Base-by-base conservation (phyloP, 2,797 vertebrate genomes). In the Siniperca undulata region DNA sequence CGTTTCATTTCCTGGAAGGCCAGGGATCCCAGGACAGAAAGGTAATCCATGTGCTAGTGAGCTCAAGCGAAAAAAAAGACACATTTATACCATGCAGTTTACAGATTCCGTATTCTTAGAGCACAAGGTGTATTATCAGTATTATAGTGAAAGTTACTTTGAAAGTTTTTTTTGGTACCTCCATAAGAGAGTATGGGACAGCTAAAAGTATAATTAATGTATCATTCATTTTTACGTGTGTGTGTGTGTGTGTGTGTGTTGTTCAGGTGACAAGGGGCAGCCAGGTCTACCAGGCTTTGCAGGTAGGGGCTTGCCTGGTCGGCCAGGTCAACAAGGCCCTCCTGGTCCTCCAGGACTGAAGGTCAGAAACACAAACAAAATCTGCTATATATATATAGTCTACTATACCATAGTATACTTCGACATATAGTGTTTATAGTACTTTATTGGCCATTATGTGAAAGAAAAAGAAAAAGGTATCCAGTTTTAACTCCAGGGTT, bases 211-310 rank as follows among this genome's bases (percentile, higher is more conserved):
- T 40, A 53, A 36, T 70, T 30, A 2, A 38, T 64, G 16, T n/a
- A 58, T 24, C 17, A 67, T 80, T 46, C 0, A 42, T 79, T 22
- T 67, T 13, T 76, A 36, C 6, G 7, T 42, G 11, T 42, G 3
- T 42, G 40, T 42, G 40, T 40, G 40, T 58, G 17, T 78, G 55
- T 79, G 27, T 69, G 27, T 68, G 55, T 90, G 2, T 77, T 59
- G 4, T 68, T 52, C 24, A 95, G 95, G 95, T 70, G 82, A 94
- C 30, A 94, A 92, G 65, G 95, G 93, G 2, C 78, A 68, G 7
- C 64, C 83, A 72, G 94, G 95, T 56, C 5, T 6, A 6, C 68
- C 58, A 65, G 94, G 94, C 5, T 0, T 12, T 48, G 52, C 77
- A 46, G 77, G 66, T 24, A 70, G 36, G 3, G 93, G 94, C 24